These are phyloP conservation scores for Embidobia sp. DNA, from an alignment of 2,888 invertebrate species.

Conservation along the genomic window DNA sequence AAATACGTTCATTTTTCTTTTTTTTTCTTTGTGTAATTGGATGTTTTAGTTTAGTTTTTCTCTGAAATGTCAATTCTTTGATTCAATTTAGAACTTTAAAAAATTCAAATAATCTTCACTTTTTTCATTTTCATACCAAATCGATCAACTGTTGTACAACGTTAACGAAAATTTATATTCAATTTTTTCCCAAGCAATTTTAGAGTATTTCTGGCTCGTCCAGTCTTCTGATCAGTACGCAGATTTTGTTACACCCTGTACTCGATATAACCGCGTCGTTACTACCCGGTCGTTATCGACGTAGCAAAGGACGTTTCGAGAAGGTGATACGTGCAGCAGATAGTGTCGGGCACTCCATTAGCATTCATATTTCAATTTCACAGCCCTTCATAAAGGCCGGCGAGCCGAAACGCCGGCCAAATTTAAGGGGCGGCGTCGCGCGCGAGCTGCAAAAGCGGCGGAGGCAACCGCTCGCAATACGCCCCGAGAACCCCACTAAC, in stretches of 20 bases:
- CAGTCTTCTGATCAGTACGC: too few species aligned
- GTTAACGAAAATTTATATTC: too few species aligned
- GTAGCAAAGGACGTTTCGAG: conserved; percentile 13
- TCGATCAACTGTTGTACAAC: too few species aligned
- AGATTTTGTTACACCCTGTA: conserved; percentile 23
- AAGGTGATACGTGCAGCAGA: conserved; percentile 56
- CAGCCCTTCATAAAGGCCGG: conserved; percentile 59
- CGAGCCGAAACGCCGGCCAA: conserved; percentile 40
- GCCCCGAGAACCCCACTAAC: conserved; percentile 72
- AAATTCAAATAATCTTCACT: too few species aligned
- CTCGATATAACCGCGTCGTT: conserved; percentile 30
- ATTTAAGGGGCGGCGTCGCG: conserved; percentile 18
- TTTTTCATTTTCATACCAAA: too few species aligned
- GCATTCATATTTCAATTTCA: conserved; percentile 76
- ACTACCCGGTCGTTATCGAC: conserved; percentile 36
- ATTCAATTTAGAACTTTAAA: too few species aligned
- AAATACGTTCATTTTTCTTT: too few species aligned
- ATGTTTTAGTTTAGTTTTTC: too few species aligned
- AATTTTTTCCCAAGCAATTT: too few species aligned
- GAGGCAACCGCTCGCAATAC: not conserved
- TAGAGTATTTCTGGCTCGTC: too few species aligned
- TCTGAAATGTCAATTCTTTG: too few species aligned
- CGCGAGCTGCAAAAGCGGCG: conserved; percentile 6
- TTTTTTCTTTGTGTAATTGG: too few species aligned
- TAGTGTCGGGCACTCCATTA: conserved; percentile 72